Percentiles rank a stretch among this genome's conserved stretches.
These are phyloP conservation scores for Physocephala rufipes DNA, from an alignment of 2,888 invertebrate genomes.

Conservation along the genomic window DNA sequence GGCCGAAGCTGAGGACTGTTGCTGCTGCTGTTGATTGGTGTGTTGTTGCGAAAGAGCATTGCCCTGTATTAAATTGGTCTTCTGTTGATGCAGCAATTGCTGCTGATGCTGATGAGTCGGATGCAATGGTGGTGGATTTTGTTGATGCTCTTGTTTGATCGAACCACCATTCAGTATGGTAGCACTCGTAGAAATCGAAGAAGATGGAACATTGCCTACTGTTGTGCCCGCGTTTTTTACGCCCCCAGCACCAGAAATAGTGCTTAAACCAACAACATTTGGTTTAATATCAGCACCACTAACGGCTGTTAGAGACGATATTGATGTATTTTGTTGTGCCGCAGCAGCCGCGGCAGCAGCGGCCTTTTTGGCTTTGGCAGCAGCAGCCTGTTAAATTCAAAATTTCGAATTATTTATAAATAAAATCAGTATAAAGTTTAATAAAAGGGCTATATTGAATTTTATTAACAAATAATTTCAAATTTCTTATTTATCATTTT, in stretches of 20 bases:
- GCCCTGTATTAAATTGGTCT: slow-evolving; percentile 14
- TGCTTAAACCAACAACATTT: slow-evolving; percentile 41
- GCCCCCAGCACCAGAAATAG: slow-evolving; percentile 17
- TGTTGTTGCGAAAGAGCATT: slow-evolving; percentile 40
- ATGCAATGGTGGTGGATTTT: slow-evolving; percentile 59
- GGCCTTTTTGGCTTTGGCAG: slow-evolving; percentile 64
- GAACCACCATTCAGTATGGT: slow-evolving; percentile 53
- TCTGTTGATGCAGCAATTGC: slow-evolving; percentile 40
- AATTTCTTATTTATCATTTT: too few species aligned
- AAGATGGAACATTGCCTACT: slow-evolving; percentile 32
- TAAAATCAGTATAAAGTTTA: too few species aligned
- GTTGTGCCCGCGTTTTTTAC: slow-evolving; percentile 17
- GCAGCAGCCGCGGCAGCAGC: slow-evolving; percentile 56
- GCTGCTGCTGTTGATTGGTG: slow-evolving; percentile 44
- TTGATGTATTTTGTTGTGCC: slow-evolving; percentile 51
- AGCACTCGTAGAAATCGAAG: slow-evolving; percentile 44
- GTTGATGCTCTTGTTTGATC: slow-evolving; percentile 54
- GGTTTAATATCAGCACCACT: slow-evolving; percentile 48
- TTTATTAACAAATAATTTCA: too few species aligned
- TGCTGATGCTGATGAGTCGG: slow-evolving; percentile 58
- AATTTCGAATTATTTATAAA: background rate
- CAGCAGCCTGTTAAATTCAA: slow-evolving; percentile 55
- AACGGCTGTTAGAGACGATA: slow-evolving; percentile 43
- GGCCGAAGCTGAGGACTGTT: slow-evolving; percentile 49
- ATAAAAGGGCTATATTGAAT: too few species aligned